Base-by-base conservation (phyloP, 1,140 invertebrate species). In the Pygmarrhopalites habei region DNA sequence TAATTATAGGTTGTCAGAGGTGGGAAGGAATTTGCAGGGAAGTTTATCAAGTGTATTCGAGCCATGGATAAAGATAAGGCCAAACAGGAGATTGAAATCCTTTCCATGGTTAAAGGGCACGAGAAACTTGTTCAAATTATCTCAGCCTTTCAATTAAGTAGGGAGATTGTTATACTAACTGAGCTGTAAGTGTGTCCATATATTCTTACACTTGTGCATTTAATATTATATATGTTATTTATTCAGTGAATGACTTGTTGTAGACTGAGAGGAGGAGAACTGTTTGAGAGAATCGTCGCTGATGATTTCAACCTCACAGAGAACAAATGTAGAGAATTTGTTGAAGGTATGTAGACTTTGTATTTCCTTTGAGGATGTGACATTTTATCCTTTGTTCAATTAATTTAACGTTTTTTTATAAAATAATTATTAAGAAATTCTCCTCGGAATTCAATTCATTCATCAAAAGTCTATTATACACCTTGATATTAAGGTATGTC, bases 251-350 rank as follows among this genome's bases (percentile, higher is more conserved):
- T 58, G 57, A 35, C 0, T 46, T 30, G 12, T 72, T 76, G 26
- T 73, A 94, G 92, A 72, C 87, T 95, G 72, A 87, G 87, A 67
- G 92, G 92, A 23, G 92, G 92, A 1, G 92, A 96, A 76, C 77
- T 96, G 29, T 95, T 95, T 72, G 92, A 95, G 73, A 79, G 92
- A 58, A 89, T 95, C 5, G 88, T 91, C 0, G 89, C 88, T 2
- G 92, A 95, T 69, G 91, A 95, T 73, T 92, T 94, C 72, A 90
- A 89, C 0, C 77, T 95, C 14, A 94, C 90, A 1, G 93, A 96
- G 78, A 80, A 83, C 68, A 91, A 95, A 74, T 90, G 90, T 73
- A 86, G 93, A 49, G 79, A 90, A n/a, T 96, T 95, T 73, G 83
- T 94, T 77, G 80, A 86, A 14, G 92, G n/a, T n/a, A n/a, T n/a